Base-by-base conservation (phyloP, 2,888 invertebrate species). In the Melipona bicolor region DNA sequence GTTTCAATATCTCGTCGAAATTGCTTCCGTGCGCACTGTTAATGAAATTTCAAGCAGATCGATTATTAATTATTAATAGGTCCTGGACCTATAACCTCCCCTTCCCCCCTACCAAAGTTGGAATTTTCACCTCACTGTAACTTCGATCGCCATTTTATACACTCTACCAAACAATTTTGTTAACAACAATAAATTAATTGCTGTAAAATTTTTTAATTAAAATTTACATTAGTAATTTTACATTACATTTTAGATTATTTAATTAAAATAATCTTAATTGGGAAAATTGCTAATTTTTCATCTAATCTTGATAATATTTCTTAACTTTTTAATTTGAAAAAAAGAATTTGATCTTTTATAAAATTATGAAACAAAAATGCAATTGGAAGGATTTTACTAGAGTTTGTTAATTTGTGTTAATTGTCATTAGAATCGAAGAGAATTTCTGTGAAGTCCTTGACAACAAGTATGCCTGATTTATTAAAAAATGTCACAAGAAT, bases 41-140 rank as follows among this genome's bases (percentile, higher is more conserved):
- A 81, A 81, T 81, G 81, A 71, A 79, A 81, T 79, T 81, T 72
- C 79, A 72, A 79, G 59, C 79, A 72, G 67, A 81, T 81, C 81
- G 79, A 81, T 79, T 79, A 79, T 81, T 81, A 76, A 81, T 71
- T 65, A 79, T 81, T 81, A 81, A 78, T 79, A 79, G 79, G 79
- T 78, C 56, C 80, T 80, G 50, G 24, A 71, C 78, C 79, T 67
- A 32, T 32, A 32, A 43, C 43, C 11, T 9, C 2, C 43, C 9
- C 1, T 9, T 9, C 0, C 9, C 43, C 9, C 43, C 9, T 9
- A 1, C 9, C 17, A 61, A 36, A 67, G 27, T 59, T n/a, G 67
- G 43, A 72, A 81, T 81, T 79, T 72, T 65, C 81, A 79, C 67
- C 27, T 27, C 27, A 19, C 54, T 50, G 21, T 77, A 24, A 24